Evolutionary conservation across 1,140 invertebrate genomes (phyloP).

Genomic region (Cyrtorhinus lividipennis): DNA sequence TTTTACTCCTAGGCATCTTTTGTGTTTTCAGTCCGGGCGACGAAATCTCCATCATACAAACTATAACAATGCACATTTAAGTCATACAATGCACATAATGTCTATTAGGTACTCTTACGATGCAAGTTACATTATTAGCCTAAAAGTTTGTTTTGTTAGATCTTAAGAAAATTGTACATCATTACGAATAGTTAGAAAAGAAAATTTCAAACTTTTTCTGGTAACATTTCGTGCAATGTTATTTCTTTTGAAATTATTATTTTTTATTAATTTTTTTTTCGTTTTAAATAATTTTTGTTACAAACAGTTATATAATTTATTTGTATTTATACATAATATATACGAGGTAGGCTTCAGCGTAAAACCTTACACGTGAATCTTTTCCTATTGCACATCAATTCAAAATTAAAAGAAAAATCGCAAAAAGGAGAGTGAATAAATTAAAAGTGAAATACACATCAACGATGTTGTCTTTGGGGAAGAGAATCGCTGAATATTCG

Average conservation of each 20-base stretch:
- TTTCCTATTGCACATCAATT: constrained; percentile 18
- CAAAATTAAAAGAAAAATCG: constrained; percentile 3
- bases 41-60: constrained; percentile 7
- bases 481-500: not conserved
- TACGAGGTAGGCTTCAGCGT: constrained; percentile 18
- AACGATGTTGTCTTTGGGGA: not conserved
- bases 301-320: constrained; percentile 12
- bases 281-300: constrained; percentile 11
- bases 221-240: constrained; percentile 21
- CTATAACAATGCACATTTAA: constrained; percentile 15
- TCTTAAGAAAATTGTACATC: constrained; percentile 18
- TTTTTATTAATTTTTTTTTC: constrained; percentile 15
- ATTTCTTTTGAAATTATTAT: constrained; percentile 12
- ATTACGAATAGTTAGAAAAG: constrained; percentile 1
- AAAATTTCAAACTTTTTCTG: constrained; percentile 10
- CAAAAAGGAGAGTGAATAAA: no score
- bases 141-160: constrained; percentile 18
- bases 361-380: constrained; percentile 1
- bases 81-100: not conserved
- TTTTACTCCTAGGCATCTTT: constrained; percentile 8
- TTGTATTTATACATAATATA: not conserved
- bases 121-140: not conserved
- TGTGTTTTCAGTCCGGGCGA: constrained; percentile 15
- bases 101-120: not conserved
- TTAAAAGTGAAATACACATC: no score